Percentiles rank a stretch among this genome's conserved stretches.
Evolutionary conservation across 2,797 vertebrate species (phyloP).

Genomic region (Lycodopsis pacificus): DNA sequence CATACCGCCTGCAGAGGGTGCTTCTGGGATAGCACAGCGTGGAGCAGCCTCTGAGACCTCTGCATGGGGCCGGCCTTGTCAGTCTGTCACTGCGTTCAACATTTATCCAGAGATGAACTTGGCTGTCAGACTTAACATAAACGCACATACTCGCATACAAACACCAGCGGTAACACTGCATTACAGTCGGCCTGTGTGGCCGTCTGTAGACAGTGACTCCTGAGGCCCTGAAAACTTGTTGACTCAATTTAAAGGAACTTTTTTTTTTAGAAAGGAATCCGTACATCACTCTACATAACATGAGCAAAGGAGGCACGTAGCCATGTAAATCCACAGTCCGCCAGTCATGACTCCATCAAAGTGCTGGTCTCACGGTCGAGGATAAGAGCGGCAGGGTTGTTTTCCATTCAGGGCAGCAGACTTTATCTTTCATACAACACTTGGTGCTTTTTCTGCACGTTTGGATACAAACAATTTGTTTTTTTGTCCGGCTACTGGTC

Average conservation of each 20-base stretch:
- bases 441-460: constrained; percentile 31
- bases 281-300: neutral
- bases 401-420: constrained; percentile 23
- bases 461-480: constrained; percentile 21
- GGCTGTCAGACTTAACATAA: neutral
- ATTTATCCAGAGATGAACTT: constrained; percentile 3
- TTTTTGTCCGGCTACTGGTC: constrained; percentile 16
- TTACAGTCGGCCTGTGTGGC: neutral
- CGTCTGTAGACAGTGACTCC: neutral
- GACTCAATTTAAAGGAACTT: neutral
- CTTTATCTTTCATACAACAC: constrained; percentile 13
- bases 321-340: constrained; percentile 4
- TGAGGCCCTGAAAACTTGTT: constrained; percentile 11
- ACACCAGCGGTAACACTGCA: neutral
- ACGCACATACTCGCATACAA: neutral
- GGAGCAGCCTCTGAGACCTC: neutral
- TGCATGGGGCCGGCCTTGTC: neutral
- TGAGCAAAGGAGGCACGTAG: constrained; percentile 1
- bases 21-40: constrained; percentile 89
- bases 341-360: neutral
- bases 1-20: constrained; percentile 95
- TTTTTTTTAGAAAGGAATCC: neutral
- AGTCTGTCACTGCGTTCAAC: constrained; percentile 18
- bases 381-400: constrained; percentile 10
- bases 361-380: constrained; percentile 38